Percentiles rank a stretch among this genome's conserved stretches.
These are phyloP conservation scores for Holacanthus passer DNA, from an alignment of 2,113 vertebrate species.

Conservation along the genomic window DNA sequence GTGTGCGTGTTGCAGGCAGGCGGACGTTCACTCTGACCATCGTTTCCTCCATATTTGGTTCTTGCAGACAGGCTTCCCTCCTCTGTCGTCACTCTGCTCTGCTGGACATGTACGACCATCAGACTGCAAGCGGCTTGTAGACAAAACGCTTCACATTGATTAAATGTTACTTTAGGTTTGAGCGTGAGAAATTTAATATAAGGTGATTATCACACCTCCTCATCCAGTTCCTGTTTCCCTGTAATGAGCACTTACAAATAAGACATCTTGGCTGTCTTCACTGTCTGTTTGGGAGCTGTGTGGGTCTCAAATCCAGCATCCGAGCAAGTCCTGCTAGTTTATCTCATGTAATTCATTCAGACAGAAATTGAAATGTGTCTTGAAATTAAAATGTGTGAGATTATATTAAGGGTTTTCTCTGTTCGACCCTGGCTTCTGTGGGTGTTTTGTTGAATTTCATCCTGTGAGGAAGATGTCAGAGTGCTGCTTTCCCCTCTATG, in stretches of 20 bases:
- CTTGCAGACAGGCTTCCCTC: constrained; percentile 50
- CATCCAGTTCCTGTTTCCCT: not conserved
- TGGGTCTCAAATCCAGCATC: not conserved
- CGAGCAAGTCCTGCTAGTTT: not conserved
- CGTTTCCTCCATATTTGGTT: constrained; percentile 77
- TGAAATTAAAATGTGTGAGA: not conserved
- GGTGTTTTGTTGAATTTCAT: not conserved
- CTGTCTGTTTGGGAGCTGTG: not conserved
- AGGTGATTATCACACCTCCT: not conserved
- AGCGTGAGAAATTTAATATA: not conserved
- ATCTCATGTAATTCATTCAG: not conserved
- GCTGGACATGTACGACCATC: not conserved
- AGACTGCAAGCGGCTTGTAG: not conserved
- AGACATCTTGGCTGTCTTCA: not conserved
- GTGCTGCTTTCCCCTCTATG: not conserved
- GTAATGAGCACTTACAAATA: not conserved
- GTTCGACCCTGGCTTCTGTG: not conserved
- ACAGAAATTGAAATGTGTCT: not conserved
- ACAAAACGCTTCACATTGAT: not conserved
- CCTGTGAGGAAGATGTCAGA: not conserved
- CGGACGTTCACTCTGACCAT: not conserved
- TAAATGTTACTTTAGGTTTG: not conserved
- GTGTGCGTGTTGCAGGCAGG: not conserved
- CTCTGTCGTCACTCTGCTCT: constrained; percentile 14
- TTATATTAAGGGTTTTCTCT: not conserved